Base-by-base conservation (phyloP, 2,888 invertebrate genomes). In the Tinea pellionella region DNA sequence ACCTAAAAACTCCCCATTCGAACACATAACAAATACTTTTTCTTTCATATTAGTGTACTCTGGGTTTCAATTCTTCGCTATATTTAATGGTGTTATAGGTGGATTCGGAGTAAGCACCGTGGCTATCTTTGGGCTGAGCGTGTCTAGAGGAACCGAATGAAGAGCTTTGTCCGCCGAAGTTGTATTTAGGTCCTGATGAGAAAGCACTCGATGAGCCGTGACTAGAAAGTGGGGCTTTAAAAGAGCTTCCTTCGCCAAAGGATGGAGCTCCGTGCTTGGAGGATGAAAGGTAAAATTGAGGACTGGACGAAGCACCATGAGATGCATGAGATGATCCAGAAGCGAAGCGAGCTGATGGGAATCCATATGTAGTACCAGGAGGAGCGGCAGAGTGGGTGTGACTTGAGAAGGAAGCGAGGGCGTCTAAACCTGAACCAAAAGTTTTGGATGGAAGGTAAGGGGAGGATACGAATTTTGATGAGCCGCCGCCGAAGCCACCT, bases 21-120 rank as follows among this genome's bases (percentile, higher is more conserved):
- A n/a, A n/a, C n/a, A n/a, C n/a, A n/a, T n/a, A n/a, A n/a, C 51
- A 51, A 51, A 3, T 16, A 8, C 41, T 41, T 41, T 13, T 41
- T 41, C 2, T 41, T 6, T 41, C 13, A n/a, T 13, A 53, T 74
- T 74, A 80, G 64, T 82, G 74, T 63, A 63, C 67, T 60, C 73
- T 73, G n/a, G 86, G 80, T 61, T 85, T 87, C 11, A 88, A 66
- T 65, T 82, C 85, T 64, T 81, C 79, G 67, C 88, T 88, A 67
- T 88, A 88, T 67, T 87, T 88, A 60, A 88, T 88, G 6, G 88
- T 88, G 66, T 88, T 85, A 67, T 88, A 88, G 0, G 77, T 68
- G 59, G 73, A 74, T 68, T 85, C 85, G 64, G 86, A 86, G 64
- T 78, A 78, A 13, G 86, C 76, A 6, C 83, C 83, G 37, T 83